These are phyloP conservation scores for Lepidostoma basale DNA, from an alignment of 1,140 invertebrate genomes.

Conservation along the genomic window DNA sequence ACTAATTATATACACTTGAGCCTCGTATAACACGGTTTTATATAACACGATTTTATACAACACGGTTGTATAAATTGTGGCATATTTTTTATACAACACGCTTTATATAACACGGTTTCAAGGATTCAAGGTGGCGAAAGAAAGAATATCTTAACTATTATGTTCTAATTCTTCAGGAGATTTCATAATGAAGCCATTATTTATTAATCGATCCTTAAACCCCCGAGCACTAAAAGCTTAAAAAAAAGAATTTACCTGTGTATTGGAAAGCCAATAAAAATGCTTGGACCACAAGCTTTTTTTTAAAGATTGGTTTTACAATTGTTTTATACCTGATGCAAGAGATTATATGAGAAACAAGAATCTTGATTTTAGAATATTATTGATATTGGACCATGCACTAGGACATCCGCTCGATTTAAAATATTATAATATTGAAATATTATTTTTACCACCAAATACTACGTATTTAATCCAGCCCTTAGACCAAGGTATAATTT, in stretches of 20 bases:
- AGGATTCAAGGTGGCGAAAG: slow-evolving; percentile 52
- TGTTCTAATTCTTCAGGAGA: slow-evolving; percentile 53
- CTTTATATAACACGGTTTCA: too few species aligned
- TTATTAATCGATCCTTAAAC: slow-evolving; percentile 53
- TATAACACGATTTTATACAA: too few species aligned
- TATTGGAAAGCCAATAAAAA: slow-evolving; percentile 52
- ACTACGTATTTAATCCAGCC: slow-evolving; percentile 51
- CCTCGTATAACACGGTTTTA: too few species aligned
- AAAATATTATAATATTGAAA: slow-evolving; percentile 47
- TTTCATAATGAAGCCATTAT: slow-evolving; percentile 54
- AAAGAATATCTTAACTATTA: slow-evolving; percentile 51
- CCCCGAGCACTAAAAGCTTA: slow-evolving; percentile 49
- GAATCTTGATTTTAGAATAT: too few species aligned
- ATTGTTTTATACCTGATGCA: too few species aligned
- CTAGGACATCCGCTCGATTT: slow-evolving; percentile 46
- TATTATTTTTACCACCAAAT: slow-evolving; percentile 49
- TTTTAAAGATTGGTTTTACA: too few species aligned
- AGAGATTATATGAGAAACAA: too few species aligned
- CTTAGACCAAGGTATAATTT: too few species aligned
- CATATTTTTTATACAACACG: too few species aligned
- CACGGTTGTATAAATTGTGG: too few species aligned
- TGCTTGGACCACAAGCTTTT: slow-evolving; percentile 51
- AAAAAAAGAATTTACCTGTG: slow-evolving; percentile 51
- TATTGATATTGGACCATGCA: too few species aligned
- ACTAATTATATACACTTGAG: too few species aligned